Percentiles rank a stretch among this genome's conserved stretches.
Evolutionary conservation across 2,888 invertebrate genomes (phyloP).

Genomic region (Protula sp.): DNA sequence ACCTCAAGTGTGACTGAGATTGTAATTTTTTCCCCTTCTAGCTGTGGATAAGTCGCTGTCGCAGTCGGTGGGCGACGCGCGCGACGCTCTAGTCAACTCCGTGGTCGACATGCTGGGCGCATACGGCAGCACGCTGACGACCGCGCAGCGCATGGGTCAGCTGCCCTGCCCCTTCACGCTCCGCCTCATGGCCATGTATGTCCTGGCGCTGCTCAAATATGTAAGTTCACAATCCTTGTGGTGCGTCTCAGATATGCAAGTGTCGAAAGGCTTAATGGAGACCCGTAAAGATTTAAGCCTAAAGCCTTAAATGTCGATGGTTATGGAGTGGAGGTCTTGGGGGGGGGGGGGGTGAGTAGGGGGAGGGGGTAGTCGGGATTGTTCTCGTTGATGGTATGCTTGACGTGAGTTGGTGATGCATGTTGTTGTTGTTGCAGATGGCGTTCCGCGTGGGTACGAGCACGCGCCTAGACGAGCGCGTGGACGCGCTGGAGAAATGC

Average conservation of each 20-base stretch:
- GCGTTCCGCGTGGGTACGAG: slow-evolving; percentile 85
- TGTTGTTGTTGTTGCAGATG: too few relatives aligned
- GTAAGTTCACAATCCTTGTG: too few relatives aligned
- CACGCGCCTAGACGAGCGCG: slow-evolving; percentile 86
- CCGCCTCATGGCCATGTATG: slow-evolving; percentile 78
- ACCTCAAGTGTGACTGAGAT: too few relatives aligned
- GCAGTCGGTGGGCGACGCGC: slow-evolving; percentile 82
- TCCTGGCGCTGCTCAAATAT: slow-evolving; percentile 82
- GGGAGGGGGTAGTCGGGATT: too few relatives aligned
- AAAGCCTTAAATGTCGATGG: too few relatives aligned
- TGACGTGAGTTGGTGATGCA: too few relatives aligned
- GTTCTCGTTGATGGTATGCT: too few relatives aligned
- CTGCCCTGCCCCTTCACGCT: slow-evolving; percentile 74
- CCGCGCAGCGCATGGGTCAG: slow-evolving; percentile 57
- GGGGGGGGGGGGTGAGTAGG: too few relatives aligned
- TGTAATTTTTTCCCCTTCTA: too few relatives aligned
- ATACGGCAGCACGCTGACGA: slow-evolving; percentile 62
- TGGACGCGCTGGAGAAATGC: slow-evolving; percentile 87
- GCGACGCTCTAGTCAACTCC: slow-evolving; percentile 94
- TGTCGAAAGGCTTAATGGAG: too few relatives aligned
- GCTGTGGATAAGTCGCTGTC: slow-evolving; percentile 85
- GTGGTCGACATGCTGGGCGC: slow-evolving; percentile 81
- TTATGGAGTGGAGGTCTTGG: too few relatives aligned
- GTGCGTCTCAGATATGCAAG: not conserved
- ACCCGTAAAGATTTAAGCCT: too few relatives aligned